Evolutionary conservation across 2,888 invertebrate species (phyloP).

Genomic region (Graphium colonna): DNA sequence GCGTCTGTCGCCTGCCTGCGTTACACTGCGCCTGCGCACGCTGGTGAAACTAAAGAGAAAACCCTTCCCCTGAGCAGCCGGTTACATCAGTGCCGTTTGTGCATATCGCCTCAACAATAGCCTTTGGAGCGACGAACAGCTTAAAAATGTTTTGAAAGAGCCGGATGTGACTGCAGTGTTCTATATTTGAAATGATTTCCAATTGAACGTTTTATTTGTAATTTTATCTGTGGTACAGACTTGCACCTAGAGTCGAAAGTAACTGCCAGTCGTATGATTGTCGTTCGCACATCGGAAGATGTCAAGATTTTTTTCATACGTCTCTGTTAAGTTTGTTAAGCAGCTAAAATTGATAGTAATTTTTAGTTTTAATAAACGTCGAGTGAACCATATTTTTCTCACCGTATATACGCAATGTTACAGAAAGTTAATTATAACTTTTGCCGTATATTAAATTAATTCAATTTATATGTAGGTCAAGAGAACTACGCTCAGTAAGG

Average conservation of each 20-base stretch:
- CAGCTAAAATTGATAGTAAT: no score
- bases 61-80: constrained; percentile 49
- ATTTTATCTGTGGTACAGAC: no score
- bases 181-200: no score
- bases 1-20: constrained; percentile 47
- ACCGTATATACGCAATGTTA: background rate
- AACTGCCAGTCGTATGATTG: no score
- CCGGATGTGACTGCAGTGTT: constrained; percentile 3
- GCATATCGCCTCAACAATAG: constrained; percentile 34
- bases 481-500: background rate
- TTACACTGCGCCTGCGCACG: constrained; percentile 56
- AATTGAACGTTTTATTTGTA: no score
- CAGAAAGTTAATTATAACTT: background rate
- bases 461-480: background rate
- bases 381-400: background rate
- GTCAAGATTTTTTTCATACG: no score
- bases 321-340: no score
- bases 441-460: background rate
- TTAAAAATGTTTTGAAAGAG: constrained; percentile 1
- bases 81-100: constrained; percentile 67
- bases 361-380: background rate
- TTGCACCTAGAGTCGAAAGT: no score
- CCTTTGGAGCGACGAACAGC: no score
- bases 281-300: no score
- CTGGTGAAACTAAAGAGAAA: constrained; percentile 73